These are phyloP conservation scores for Callospermophilus lateralis DNA, from an alignment of 2,113 vertebrate species.

Conservation along the genomic window DNA sequence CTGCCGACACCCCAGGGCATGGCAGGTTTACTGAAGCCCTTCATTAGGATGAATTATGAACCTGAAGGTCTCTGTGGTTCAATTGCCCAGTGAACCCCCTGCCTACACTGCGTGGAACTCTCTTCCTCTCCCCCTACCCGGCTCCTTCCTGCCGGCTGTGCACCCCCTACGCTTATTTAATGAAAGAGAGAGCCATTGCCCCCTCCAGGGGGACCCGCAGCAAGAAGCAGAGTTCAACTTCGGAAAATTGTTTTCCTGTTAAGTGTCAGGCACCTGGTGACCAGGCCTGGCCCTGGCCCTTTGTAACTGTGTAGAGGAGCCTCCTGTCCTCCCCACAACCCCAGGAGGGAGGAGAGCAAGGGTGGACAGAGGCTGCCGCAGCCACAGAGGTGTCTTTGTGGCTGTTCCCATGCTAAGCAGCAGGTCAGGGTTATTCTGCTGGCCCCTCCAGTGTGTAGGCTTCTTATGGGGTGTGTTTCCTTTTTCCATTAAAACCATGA, in stretches of 20 bases:
- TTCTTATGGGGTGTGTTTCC: constrained; percentile 30
- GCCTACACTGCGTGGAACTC: constrained; percentile 39
- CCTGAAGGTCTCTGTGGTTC: constrained; percentile 14
- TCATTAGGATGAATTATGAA: constrained; percentile 82
- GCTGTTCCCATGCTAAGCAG: not conserved
- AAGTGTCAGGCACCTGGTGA: constrained; percentile 86
- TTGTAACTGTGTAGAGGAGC: constrained; percentile 76
- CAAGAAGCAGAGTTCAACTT: constrained; percentile 78
- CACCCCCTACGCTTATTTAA: constrained; percentile 32
- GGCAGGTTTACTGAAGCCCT: constrained; percentile 69
- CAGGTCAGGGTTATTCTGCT: constrained; percentile 38
- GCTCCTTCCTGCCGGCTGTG: not conserved
- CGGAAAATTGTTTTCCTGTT: constrained; percentile 75
- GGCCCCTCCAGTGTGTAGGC: not conserved
- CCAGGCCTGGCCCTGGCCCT: constrained; percentile 84
- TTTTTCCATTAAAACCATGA: not conserved
- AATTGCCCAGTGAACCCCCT: constrained; percentile 63
- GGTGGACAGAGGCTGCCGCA: not conserved
- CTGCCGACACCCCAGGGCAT: constrained; percentile 75
- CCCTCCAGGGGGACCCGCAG: constrained; percentile 43
- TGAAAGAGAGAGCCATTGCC: constrained; percentile 64
- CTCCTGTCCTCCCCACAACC: not conserved
- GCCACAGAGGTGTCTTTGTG: not conserved
- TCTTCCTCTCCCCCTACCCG: constrained; percentile 44
- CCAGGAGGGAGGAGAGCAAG: not conserved